Percentiles rank a stretch among this genome's conserved stretches.
These are phyloP conservation scores for Tupaia chinensis DNA, from an alignment of 2,113 vertebrate species.

Conservation along the genomic window DNA sequence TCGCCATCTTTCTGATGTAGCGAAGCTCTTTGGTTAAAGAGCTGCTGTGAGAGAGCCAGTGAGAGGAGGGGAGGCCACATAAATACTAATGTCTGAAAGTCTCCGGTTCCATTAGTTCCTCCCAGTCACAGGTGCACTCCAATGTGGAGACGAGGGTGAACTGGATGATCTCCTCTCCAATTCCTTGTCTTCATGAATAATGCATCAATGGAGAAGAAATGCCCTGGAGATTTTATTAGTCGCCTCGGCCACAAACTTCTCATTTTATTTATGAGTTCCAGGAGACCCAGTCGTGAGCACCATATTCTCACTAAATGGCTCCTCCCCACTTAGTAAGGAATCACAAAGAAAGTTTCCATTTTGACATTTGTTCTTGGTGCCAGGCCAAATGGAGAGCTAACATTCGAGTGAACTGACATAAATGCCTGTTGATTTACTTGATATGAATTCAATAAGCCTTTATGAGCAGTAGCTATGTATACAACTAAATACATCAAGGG, in stretches of 20 bases:
- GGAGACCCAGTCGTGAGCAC: not conserved
- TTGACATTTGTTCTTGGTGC: not conserved
- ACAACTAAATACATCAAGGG: not conserved
- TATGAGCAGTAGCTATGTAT: not conserved
- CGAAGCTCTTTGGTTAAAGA: not conserved
- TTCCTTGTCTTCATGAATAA: not conserved
- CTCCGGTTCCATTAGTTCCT: not conserved
- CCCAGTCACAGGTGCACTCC: not conserved
- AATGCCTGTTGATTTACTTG: not conserved
- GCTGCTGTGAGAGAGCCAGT: not conserved
- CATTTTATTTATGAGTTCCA: not conserved
- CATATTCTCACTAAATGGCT: not conserved
- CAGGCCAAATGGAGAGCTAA: not conserved
- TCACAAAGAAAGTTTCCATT: not conserved
- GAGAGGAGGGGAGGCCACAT: not conserved
- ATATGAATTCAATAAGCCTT: not conserved
- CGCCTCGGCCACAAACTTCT: not conserved
- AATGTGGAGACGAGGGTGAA: not conserved
- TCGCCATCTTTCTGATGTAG: not conserved
- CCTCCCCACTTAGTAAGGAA: not conserved
- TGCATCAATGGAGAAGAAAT: not conserved
- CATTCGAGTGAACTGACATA: not conserved
- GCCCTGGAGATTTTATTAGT: not conserved
- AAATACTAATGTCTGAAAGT: not conserved
- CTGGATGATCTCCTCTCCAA: not conserved